Evolutionary conservation across 2,113 vertebrate species (phyloP).

Genomic region (Passer domesticus): DNA sequence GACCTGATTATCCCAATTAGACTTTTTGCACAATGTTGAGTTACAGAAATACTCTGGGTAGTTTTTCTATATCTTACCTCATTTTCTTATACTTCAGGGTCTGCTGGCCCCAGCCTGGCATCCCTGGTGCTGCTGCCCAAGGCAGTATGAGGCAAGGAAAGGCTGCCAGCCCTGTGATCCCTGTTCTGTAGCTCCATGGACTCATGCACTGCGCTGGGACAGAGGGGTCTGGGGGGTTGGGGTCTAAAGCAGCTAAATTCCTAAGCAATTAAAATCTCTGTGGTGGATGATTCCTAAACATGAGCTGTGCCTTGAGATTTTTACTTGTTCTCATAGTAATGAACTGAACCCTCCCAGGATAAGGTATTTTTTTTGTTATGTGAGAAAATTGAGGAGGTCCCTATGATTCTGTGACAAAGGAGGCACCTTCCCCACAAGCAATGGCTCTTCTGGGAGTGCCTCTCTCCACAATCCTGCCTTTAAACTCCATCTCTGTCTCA

Average conservation of each 20-base stretch:
- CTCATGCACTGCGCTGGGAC: fast-evolving
- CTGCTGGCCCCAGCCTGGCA: neutral
- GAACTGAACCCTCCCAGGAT: neutral
- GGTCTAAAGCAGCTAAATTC: neutral
- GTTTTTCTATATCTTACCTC: neutral
- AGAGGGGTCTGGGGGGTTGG: neutral
- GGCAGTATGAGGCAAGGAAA: neutral
- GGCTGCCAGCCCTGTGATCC: neutral
- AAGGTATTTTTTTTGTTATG: neutral
- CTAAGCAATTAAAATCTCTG: neutral
- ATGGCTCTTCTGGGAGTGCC: neutral
- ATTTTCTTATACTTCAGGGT: neutral
- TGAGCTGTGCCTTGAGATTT: neutral
- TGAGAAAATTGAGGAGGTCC: neutral
- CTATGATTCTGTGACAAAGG: neutral
- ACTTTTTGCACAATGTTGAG: neutral
- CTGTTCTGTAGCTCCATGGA: neutral
- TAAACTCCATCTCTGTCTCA: neutral
- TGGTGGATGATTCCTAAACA: neutral
- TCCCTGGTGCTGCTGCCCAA: neutral
- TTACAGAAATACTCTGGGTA: neutral
- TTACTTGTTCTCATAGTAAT: neutral
- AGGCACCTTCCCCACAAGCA: neutral
- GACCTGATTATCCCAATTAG: neutral
- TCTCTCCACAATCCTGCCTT: neutral